Evolutionary conservation across 2,797 vertebrate species (phyloP).

Genomic region (Coregonus sp.): DNA sequence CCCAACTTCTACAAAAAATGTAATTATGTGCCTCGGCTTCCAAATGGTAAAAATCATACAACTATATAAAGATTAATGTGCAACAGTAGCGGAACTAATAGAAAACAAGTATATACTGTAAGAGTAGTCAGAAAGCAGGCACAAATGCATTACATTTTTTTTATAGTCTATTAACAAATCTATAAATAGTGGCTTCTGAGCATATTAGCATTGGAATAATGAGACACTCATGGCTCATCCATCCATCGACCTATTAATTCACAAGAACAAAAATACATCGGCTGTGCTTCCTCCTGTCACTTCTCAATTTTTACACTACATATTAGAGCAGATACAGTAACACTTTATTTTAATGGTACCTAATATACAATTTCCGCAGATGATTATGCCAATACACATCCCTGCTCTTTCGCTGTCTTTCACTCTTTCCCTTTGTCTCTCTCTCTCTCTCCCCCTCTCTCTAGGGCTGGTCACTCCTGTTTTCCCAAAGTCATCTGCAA

Average conservation of each 20-base stretch:
- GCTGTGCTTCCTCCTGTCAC: constrained; percentile 42
- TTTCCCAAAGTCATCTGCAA: constrained; percentile 82
- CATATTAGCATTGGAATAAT: constrained; percentile 66
- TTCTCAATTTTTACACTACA: not conserved
- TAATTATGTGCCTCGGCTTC: not conserved
- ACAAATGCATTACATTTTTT: constrained; percentile 69
- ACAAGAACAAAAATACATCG: constrained; percentile 33
- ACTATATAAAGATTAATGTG: not conserved
- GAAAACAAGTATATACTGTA: constrained; percentile 25
- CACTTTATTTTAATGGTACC: not conserved
- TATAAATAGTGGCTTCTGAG: constrained; percentile 64
- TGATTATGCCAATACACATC: not conserved
- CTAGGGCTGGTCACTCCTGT: constrained; percentile 47
- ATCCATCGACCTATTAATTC: constrained; percentile 49
- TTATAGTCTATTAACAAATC: constrained; percentile 75
- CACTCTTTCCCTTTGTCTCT: constrained; percentile 4
- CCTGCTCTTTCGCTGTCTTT: not conserved
- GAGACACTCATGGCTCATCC: constrained; percentile 45
- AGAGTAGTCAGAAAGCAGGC: constrained; percentile 45
- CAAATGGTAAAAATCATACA: not conserved
- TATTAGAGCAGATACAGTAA: not conserved
- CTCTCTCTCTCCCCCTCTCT: constrained; percentile 41
- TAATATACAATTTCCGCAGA: not conserved
- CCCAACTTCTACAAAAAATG: not conserved
- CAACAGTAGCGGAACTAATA: not conserved